These are phyloP conservation scores for Muscina levida DNA, from an alignment of 2,888 invertebrate species.

Conservation along the genomic window DNA sequence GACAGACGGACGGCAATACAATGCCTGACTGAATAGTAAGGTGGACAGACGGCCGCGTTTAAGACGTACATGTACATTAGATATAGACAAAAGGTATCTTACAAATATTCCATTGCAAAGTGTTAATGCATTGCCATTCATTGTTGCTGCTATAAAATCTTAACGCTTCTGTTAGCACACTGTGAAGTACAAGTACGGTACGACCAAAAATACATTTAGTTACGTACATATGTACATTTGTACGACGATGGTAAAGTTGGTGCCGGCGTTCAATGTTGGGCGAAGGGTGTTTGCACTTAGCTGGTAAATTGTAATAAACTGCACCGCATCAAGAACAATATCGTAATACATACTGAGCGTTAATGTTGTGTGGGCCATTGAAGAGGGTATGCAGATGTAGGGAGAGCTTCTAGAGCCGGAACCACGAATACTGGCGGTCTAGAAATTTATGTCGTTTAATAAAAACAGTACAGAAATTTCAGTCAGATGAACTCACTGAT, in stretches of 20 bases:
- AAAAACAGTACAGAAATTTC: too few species aligned
- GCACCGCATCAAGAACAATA: background rate
- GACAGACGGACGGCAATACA: conserved; percentile 18
- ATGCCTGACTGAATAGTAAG: too few species aligned
- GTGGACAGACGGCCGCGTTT: background rate
- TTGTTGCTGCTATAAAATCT: conserved; percentile 47
- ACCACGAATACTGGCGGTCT: too few species aligned
- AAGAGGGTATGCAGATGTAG: too few species aligned
- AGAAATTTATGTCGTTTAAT: too few species aligned
- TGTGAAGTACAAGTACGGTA: conserved; percentile 42
- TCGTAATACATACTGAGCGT: conserved; percentile 10
- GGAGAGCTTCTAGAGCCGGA: too few species aligned
- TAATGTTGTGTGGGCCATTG: too few species aligned
- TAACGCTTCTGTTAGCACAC: conserved; percentile 63
- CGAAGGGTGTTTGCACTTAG: conserved; percentile 1
- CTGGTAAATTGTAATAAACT: conserved; percentile 35
- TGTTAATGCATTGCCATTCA: conserved; percentile 51
- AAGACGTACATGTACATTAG: background rate
- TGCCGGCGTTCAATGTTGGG: background rate
- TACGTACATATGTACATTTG: too few species aligned
- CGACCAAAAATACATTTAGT: background rate
- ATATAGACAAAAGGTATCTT: background rate
- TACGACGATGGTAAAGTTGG: too few species aligned
- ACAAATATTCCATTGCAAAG: conserved; percentile 50
- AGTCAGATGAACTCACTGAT: too few species aligned